Conservation (phyloP, 1,140 invertebrate species). For the Acromyrmex heyeri region DNA sequence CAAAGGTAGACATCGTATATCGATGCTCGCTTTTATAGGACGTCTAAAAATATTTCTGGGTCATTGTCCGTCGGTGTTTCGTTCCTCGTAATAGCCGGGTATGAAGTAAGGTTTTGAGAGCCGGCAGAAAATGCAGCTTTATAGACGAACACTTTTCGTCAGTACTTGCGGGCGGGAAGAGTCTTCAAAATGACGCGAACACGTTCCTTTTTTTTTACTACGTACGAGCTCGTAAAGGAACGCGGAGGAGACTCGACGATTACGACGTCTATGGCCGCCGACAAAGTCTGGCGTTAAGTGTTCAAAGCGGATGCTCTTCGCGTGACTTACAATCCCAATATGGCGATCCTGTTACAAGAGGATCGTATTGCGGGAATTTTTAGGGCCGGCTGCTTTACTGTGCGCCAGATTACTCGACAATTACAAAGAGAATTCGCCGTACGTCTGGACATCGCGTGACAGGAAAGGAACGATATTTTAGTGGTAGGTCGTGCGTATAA, state of each 20-base stretch:
- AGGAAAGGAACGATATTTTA: constrained; percentile 36
- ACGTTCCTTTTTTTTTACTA: constrained; percentile 54
- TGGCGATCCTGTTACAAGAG: constrained; percentile 38
- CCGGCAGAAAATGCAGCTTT: constrained; percentile 56
- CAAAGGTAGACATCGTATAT: constrained; percentile 20
- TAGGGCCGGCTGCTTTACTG: not conserved
- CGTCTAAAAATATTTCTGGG: constrained; percentile 61
- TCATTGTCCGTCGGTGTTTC: constrained; percentile 55
- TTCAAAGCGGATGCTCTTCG: constrained; percentile 46
- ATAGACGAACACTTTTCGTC: constrained; percentile 55
- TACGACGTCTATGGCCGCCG: constrained; percentile 37
- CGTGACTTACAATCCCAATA: constrained; percentile 58
- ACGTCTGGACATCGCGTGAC: constrained; percentile 41
- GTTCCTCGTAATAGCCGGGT: constrained; percentile 33
- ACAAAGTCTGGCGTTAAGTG: constrained; percentile 53
- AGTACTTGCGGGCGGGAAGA: constrained; percentile 28
- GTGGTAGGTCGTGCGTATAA: not conserved
- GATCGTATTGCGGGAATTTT: constrained; percentile 47
- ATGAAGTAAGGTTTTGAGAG: constrained; percentile 24
- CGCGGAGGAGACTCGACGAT: constrained; percentile 15
- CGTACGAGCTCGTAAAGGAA: constrained; percentile 61
- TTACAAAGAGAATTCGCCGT: constrained; percentile 30
- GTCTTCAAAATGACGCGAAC: constrained; percentile 24
- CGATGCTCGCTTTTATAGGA: constrained; percentile 33
- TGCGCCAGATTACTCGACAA: constrained; percentile 42